phyloP scores from a whole-genome alignment of 2,888 invertebrate species.

The Chrysopilus asiliformis region DNA sequence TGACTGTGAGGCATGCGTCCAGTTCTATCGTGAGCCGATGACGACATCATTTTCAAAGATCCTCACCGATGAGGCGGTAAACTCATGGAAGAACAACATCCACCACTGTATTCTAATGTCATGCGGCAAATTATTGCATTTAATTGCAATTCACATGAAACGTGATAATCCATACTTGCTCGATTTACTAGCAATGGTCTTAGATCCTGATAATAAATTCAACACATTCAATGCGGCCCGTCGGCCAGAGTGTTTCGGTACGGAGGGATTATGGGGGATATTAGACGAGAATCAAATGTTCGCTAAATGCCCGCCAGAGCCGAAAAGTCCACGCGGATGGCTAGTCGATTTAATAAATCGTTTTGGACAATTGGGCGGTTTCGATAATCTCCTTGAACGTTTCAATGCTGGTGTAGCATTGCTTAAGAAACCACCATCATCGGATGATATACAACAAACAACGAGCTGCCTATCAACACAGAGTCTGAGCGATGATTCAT shows the following conservation, averaged over 20 bases:
- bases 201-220: constrained; percentile 92
- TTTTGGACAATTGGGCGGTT: constrained; percentile 83
- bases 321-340: constrained; percentile 84
- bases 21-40: constrained; percentile 88
- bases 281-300: constrained; percentile 54
- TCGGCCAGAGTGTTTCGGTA: constrained; percentile 30
- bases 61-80: constrained; percentile 92
- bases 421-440: constrained; percentile 41
- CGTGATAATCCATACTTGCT: constrained; percentile 86
- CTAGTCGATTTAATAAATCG: constrained; percentile 90
- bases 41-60: constrained; percentile 93
- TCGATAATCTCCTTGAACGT: constrained; percentile 68
- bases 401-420: constrained; percentile 60
- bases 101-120: constrained; percentile 91
- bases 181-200: constrained; percentile 82
- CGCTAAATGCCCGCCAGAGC: constrained; percentile 52
- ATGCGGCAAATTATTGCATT: constrained; percentile 80
- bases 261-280: constrained; percentile 38
- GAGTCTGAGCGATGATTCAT: constrained; percentile 16
- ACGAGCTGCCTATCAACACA: constrained; percentile 13
- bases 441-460: constrained; percentile 26
- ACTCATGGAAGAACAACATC: constrained; percentile 95
- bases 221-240: constrained; percentile 36
- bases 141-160: constrained; percentile 80
- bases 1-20: constrained; percentile 78